phyloP scores from a whole-genome alignment of 2,888 invertebrate species.

The Eumerus sabulonum region DNA sequence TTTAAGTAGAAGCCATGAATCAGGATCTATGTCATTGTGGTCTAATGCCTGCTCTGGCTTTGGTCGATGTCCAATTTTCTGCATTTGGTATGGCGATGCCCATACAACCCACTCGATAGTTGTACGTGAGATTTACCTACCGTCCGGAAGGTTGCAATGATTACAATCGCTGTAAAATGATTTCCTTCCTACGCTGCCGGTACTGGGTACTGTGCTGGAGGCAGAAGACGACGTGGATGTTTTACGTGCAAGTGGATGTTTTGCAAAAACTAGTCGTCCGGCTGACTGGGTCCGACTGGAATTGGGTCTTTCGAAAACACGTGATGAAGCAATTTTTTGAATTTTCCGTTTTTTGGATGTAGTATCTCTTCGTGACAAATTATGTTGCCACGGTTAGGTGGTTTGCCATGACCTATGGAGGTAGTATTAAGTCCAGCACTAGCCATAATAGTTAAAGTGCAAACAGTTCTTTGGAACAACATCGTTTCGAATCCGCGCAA shows the following conservation, averaged over 20 bases:
- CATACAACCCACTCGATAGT: not conserved
- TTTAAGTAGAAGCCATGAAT: slow-evolving; percentile 64
- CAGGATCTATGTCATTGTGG: slow-evolving; percentile 68
- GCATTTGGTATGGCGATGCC: too few relatives aligned
- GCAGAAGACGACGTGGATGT: not conserved
- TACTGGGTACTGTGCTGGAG: too few relatives aligned
- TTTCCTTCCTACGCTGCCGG: slow-evolving; percentile 53
- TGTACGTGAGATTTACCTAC: slow-evolving; percentile 61
- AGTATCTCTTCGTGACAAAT: too few relatives aligned
- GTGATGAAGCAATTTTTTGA: too few relatives aligned
- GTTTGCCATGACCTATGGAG: too few relatives aligned
- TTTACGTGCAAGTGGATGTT: not conserved
- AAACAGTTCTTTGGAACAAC: slow-evolving; percentile 23
- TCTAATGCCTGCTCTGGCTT: slow-evolving; percentile 59
- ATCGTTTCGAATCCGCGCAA: slow-evolving; percentile 27
- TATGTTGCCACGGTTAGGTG: too few relatives aligned
- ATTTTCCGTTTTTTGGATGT: too few relatives aligned
- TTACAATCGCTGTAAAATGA: slow-evolving; percentile 68
- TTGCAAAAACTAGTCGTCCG: too few relatives aligned
- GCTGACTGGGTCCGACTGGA: too few relatives aligned
- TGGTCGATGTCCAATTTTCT: slow-evolving; percentile 59
- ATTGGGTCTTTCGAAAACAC: too few relatives aligned
- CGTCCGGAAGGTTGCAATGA: slow-evolving; percentile 64
- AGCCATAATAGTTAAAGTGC: too few relatives aligned
- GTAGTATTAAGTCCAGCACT: too few relatives aligned